These are phyloP conservation scores for Palythoa heliodiscus DNA, from an alignment of 92 coral and sea anemone species.

Conservation along the genomic window DNA sequence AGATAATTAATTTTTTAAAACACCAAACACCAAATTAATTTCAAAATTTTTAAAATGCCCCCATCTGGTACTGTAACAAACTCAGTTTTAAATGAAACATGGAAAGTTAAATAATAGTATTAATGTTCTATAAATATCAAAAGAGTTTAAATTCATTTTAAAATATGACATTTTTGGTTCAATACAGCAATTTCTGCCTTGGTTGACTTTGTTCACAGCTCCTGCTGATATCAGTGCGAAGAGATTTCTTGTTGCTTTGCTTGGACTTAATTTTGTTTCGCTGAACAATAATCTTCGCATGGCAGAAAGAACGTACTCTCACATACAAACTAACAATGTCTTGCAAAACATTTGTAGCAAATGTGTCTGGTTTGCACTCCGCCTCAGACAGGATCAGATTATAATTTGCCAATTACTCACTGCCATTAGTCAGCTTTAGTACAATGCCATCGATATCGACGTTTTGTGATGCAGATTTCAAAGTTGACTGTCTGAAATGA, in stretches of 20 bases:
- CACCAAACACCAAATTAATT: not conserved
- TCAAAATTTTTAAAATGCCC: conserved; percentile 2
- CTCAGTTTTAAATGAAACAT: conserved; percentile 21
- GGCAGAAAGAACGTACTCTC: conserved; percentile 30
- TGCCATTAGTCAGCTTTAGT: conserved; percentile 28
- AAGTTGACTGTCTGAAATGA: conserved; percentile 35
- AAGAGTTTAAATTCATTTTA: not conserved
- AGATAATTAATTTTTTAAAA: conserved; percentile 6
- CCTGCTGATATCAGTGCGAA: conserved; percentile 57
- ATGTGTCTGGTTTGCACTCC: conserved; percentile 36
- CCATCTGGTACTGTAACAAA: conserved; percentile 15
- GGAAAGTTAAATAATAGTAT: conserved; percentile 3
- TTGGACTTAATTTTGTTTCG: conserved; percentile 45
- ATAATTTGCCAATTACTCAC: conserved; percentile 32
- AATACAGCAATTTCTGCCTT: conserved; percentile 51
- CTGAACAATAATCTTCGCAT: conserved; percentile 58
- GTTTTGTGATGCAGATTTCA: conserved; percentile 28
- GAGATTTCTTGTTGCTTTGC: conserved; percentile 46
- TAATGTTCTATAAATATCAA: conserved; percentile 11
- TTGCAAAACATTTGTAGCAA: conserved; percentile 43
- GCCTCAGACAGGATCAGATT: conserved; percentile 44
- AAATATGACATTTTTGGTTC: conserved; percentile 20
- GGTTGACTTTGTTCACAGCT: conserved; percentile 44
- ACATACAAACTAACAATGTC: conserved; percentile 40
- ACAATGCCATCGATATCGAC: conserved; percentile 17